Evolutionary conservation across 2,113 vertebrate genomes (phyloP).

Genomic region (Ammodytes marinus): DNA sequence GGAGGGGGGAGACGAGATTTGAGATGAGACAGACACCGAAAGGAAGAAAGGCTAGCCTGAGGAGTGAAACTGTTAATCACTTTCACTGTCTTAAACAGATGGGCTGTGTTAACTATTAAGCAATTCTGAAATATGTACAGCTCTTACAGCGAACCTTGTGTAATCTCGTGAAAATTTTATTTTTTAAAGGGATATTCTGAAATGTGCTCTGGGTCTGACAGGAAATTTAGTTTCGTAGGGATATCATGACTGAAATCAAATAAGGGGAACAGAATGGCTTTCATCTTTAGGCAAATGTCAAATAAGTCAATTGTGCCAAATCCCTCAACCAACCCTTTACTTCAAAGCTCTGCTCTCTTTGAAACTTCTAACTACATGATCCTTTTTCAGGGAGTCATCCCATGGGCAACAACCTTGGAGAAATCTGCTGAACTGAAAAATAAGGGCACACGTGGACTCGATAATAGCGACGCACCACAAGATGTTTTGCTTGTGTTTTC

Average conservation of each 20-base stretch:
- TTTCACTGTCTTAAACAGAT: neutral
- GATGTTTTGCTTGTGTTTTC: too few relatives aligned
- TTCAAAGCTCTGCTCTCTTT: slow-evolving; percentile 4
- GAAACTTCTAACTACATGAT: neutral
- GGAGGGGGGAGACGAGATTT: neutral
- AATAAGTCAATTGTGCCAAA: neutral
- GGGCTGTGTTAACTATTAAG: neutral
- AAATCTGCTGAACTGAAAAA: neutral
- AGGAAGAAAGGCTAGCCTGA: neutral
- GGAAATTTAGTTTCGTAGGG: neutral
- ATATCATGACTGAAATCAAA: neutral
- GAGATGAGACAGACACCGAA: neutral
- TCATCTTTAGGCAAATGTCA: neutral
- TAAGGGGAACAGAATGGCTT: neutral
- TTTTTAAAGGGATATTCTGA: neutral
- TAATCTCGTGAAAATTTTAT: slow-evolving; percentile 9
- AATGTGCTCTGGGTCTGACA: neutral
- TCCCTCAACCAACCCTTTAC: neutral
- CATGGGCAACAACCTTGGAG: neutral
- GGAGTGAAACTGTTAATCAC: neutral
- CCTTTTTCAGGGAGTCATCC: neutral
- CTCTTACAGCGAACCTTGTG: neutral
- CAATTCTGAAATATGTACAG: neutral
- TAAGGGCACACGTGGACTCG: too few relatives aligned
- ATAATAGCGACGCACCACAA: too few relatives aligned